These are phyloP conservation scores for Strix occidentalis DNA, from an alignment of 2,797 vertebrate genomes.

Conservation along the genomic window DNA sequence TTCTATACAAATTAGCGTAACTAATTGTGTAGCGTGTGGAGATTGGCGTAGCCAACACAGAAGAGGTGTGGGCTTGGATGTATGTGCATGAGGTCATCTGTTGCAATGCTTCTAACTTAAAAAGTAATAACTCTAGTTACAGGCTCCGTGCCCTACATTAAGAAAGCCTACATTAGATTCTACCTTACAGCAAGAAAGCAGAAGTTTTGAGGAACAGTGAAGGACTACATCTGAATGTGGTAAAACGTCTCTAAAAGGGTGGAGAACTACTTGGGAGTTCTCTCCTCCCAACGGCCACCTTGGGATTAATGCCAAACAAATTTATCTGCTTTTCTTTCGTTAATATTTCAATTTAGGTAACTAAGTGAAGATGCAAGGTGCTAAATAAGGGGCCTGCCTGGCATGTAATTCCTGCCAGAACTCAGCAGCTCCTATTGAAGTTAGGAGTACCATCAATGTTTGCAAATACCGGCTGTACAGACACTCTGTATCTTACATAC, in stretches of 20 bases:
- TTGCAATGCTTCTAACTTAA: not conserved
- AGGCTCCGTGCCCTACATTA: not conserved
- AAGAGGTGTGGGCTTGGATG: not conserved
- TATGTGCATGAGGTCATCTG: not conserved
- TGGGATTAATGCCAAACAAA: not conserved
- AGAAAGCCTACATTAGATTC: not conserved
- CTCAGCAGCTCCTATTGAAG: not conserved
- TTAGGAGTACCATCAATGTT: not conserved
- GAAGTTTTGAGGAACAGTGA: not conserved
- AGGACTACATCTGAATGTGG: not conserved
- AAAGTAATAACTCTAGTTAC: not conserved
- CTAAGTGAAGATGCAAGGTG: not conserved
- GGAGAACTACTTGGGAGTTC: not conserved
- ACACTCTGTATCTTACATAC: not conserved
- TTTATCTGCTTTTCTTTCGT: not conserved
- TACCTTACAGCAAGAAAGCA: not conserved
- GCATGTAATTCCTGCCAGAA: not conserved
- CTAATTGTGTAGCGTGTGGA: not conserved
- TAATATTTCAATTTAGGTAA: not conserved
- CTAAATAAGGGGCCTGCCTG: not conserved
- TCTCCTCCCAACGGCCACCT: not conserved
- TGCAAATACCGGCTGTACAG: not conserved
- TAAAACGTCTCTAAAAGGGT: not conserved
- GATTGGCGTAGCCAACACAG: not conserved
- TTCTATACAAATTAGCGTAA: not conserved